phyloP scores from a whole-genome alignment of 2,888 invertebrate species.

The Rosalia funebris region DNA sequence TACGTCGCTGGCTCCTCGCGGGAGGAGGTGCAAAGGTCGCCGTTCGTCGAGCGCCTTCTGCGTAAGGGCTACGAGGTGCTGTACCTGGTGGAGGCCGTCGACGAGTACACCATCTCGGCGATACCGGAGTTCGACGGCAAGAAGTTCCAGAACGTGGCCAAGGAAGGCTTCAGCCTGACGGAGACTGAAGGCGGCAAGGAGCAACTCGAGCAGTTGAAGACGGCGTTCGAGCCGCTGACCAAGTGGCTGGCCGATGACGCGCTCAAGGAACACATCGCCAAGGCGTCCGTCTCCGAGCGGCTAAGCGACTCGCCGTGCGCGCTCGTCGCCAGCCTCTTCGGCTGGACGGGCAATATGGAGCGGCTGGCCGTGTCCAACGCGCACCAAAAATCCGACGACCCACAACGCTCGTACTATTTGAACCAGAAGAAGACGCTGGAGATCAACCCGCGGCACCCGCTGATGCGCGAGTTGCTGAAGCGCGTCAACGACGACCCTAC shows the following conservation, averaged over 20 bases:
- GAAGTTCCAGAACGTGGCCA: slow-evolving; percentile 99
- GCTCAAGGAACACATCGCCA: slow-evolving; percentile 80
- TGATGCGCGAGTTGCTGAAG: slow-evolving; percentile 89
- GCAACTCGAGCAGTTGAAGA: slow-evolving; percentile 79
- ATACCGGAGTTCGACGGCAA: slow-evolving; percentile 98
- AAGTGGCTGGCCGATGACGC: slow-evolving; percentile 87
- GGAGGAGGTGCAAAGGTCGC: slow-evolving; percentile 88
- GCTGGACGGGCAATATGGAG: slow-evolving; percentile 99
- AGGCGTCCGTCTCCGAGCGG: slow-evolving; percentile 87
- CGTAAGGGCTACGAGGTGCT: slow-evolving; percentile 96
- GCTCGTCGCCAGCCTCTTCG: slow-evolving; percentile 94
- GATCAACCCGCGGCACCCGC: slow-evolving; percentile 96
- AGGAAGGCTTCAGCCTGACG: slow-evolving; percentile 92
- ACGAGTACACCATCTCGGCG: slow-evolving; percentile 96
- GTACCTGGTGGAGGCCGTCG: slow-evolving; percentile 94
- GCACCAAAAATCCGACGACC: slow-evolving; percentile 94
- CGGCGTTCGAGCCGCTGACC: slow-evolving; percentile 86
- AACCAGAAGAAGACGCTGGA: slow-evolving; percentile 97
- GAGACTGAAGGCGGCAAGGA: slow-evolving; percentile 79
- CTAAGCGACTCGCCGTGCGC: slow-evolving; percentile 94
- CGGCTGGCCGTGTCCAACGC: slow-evolving; percentile 94
- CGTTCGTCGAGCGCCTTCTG: slow-evolving; percentile 94
- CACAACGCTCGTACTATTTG: slow-evolving; percentile 87
- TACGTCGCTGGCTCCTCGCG: slow-evolving; percentile 93
- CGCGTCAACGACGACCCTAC: slow-evolving; percentile 82